A percentile compares a stretch with the other conserved stretches of the same genome.
Evolutionary conservation across 2,113 vertebrate species (phyloP).

Genomic region (Taurulus bubalis): DNA sequence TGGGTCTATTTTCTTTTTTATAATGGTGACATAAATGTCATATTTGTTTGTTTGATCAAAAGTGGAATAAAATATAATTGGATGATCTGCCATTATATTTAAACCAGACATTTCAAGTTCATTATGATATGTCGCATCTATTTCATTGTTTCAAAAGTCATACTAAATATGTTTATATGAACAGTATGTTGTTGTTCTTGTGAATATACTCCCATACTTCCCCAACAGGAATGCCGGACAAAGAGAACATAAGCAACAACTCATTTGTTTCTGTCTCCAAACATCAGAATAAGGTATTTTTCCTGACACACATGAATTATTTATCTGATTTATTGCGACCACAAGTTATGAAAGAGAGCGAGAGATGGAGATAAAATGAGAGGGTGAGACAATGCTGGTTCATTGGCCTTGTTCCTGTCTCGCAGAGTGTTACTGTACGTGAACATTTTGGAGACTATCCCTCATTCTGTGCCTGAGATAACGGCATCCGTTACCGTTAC

Average conservation of each 20-base stretch:
- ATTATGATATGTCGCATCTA: background rate
- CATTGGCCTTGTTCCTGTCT: background rate
- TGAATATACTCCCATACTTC: background rate
- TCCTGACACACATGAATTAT: background rate
- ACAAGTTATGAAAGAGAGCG: background rate
- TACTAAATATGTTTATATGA: background rate
- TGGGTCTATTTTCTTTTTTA: background rate
- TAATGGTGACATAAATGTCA: background rate
- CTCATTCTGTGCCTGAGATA: constrained; percentile 19
- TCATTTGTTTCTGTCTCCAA: constrained; percentile 87
- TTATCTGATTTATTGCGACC: background rate
- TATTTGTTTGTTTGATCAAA: background rate
- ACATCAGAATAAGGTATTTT: constrained; percentile 89
- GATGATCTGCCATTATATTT: background rate
- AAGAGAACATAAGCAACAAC: constrained; percentile 90
- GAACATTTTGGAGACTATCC: background rate
- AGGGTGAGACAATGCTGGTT: constrained; percentile 3
- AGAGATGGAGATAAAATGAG: background rate
- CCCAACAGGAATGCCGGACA: constrained; percentile 91
- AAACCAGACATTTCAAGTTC: background rate
- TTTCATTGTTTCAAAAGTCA: background rate
- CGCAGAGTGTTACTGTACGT: background rate
- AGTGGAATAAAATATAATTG: background rate
- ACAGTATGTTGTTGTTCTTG: background rate
- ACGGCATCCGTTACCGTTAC: constrained; percentile 34